A percentile compares a stretch with the other conserved stretches of the same genome.
These are phyloP conservation scores for Cataglyphis cursor DNA, from an alignment of 2,888 invertebrate species.

Conservation along the genomic window DNA sequence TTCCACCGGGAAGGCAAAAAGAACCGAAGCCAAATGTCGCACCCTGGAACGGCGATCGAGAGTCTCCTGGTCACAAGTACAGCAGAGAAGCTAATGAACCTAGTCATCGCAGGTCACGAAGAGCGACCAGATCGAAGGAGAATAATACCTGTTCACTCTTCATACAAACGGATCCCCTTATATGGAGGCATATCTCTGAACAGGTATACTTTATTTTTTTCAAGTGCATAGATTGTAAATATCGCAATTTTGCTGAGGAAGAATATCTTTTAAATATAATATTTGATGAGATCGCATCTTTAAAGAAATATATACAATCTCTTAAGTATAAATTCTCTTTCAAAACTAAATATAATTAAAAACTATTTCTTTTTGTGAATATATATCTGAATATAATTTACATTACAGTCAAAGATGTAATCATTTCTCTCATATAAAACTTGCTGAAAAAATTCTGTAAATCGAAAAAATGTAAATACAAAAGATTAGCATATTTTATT, in stretches of 20 bases:
- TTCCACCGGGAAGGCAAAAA: constrained; percentile 87
- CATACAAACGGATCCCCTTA: constrained; percentile 99
- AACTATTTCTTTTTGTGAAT: background rate
- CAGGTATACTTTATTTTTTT: constrained; percentile 89
- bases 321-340: background rate
- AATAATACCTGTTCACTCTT: constrained; percentile 97
- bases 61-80: constrained; percentile 91
- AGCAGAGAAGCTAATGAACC: constrained; percentile 92
- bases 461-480: background rate
- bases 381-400: constrained; percentile 6
- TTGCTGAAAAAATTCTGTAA: background rate
- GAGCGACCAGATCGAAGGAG: constrained; percentile 89
- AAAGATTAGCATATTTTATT: background rate
- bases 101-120: constrained; percentile 87
- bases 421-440: background rate
- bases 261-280: background rate
- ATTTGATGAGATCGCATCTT: background rate
- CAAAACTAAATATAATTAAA: background rate
- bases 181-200: constrained; percentile 97
- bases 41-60: constrained; percentile 80
- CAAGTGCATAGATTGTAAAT: background rate
- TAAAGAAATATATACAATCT: constrained; percentile 11
- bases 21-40: constrained; percentile 78
- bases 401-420: background rate
- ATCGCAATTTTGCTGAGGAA: background rate